Base-by-base conservation (phyloP, 64 coral and sea anemone genomes). In the Platygyra sinensis region DNA sequence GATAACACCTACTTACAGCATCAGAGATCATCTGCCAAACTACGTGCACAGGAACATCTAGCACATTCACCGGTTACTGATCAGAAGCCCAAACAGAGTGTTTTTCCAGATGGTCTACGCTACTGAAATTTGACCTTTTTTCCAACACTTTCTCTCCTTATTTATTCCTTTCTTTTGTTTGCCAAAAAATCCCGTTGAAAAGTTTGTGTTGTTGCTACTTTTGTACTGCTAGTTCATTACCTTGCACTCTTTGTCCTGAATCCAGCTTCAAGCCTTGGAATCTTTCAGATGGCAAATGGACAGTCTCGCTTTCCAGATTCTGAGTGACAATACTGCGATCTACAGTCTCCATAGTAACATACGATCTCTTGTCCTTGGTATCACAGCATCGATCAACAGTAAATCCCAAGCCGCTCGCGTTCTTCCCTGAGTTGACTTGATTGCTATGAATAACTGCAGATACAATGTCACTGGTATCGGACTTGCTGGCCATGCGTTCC, bases 271-370 rank as follows among this genome's bases (percentile, higher is more conserved):
- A 15, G 25, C 31, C 32, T 42, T 46, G 80, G 18, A 83, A 46
- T 46, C 3, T 46, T 46, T 46, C 42, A 46, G 42, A 46, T 46
- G 42, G 42, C 42, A 46, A 46, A 46, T 5, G 42, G 42, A 50
- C 90, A 16, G 75, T 84, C 64, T 79, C 90, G 5, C 78, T 27
- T 18, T 67, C 74, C 54, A 92, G 30, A 52, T 49, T 2, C 65
- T 92, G 90, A 38, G 59, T 85, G 11, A 87, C 28, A 63, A 92
- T 52, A 52, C 80, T 73, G 27, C 72, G 82, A 46, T 74, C 72
- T 51, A 55, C 90, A 90, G 59, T 90, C 22, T 86, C 82, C 57
- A 77, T 57, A 7, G 30, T 27, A 24, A 39, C 52, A n/a, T 54
- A 29, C 17, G 27, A 57, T 73, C 22, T 77, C 22, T 19, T 55